Conservation (phyloP, 2,797 vertebrate genomes). For the Ctenosaura bakeri region DNA sequence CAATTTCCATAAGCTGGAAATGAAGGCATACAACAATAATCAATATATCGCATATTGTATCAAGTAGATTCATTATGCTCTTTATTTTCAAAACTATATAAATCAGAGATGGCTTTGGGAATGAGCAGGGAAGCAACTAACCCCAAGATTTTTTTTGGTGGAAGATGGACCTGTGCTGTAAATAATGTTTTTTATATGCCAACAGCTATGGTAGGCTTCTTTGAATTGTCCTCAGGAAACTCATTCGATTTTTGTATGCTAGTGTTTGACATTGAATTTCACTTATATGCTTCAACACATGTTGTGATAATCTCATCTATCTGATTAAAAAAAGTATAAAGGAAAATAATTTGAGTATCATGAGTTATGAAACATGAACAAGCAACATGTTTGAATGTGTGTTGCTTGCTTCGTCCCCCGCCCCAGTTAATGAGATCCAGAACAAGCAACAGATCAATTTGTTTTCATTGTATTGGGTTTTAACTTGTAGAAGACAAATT, state of each 20-base stretch:
- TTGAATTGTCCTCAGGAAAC: slow-evolving; percentile 50
- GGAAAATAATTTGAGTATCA: slow-evolving; percentile 72
- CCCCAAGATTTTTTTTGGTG: too few species aligned
- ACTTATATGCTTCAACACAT: slow-evolving; percentile 75
- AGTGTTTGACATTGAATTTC: slow-evolving; percentile 67
- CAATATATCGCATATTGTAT: background rate
- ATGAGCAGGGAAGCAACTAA: too few species aligned
- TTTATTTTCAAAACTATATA: background rate
- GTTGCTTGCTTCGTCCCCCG: background rate
- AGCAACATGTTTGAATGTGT: slow-evolving; percentile 19
- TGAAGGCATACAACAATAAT: too few species aligned
- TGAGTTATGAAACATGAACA: background rate
- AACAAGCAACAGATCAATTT: slow-evolving; percentile 22
- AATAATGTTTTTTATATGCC: too few species aligned
- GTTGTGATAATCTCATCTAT: slow-evolving; percentile 79
- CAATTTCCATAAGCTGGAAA: too few species aligned
- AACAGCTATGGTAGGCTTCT: background rate
- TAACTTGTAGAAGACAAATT: background rate
- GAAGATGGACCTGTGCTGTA: too few species aligned
- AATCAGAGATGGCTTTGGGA: too few species aligned
- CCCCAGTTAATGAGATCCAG: too few species aligned
- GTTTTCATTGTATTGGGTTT: background rate
- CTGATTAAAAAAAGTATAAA: slow-evolving; percentile 78
- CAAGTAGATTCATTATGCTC: slow-evolving; percentile 20
- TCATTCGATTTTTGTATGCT: slow-evolving; percentile 62